A percentile compares a stretch with the other conserved stretches of the same genome.
Evolutionary conservation across 1,140 invertebrate genomes (phyloP).

Genomic region (Drosophila ogumai): DNA sequence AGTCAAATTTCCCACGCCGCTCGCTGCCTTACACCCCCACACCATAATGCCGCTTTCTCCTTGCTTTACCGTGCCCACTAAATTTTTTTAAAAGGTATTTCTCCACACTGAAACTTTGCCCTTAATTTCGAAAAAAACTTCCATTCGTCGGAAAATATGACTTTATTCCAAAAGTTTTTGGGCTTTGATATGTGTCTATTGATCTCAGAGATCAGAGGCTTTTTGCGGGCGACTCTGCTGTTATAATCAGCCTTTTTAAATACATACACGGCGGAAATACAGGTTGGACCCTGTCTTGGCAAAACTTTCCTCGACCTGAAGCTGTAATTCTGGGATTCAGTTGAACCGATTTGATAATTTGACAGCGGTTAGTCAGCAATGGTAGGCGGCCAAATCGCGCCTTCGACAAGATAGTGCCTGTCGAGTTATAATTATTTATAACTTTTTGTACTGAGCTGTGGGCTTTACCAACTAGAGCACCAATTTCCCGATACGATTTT

Average conservation of each 20-base stretch:
- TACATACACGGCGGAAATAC: neutral
- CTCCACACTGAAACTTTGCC: constrained; percentile 34
- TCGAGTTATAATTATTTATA: constrained; percentile 20
- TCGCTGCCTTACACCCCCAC: constrained; percentile 71
- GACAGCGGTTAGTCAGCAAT: constrained; percentile 11
- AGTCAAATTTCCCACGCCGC: constrained; percentile 59
- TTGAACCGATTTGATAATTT: constrained; percentile 16
- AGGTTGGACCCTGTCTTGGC: too few relatives aligned
- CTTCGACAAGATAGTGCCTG: constrained; percentile 27
- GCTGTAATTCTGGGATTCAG: neutral
- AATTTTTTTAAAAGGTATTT: constrained; percentile 48
- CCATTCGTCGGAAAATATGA: constrained; percentile 64
- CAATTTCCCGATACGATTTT: neutral
- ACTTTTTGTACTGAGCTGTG: constrained; percentile 6
- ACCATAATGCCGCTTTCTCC: constrained; percentile 73
- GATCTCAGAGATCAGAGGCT: neutral
- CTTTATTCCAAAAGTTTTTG: neutral
- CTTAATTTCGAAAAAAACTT: constrained; percentile 51
- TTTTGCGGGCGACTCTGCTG: neutral
- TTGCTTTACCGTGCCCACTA: constrained; percentile 80
- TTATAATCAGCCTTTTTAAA: neutral
- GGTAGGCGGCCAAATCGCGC: constrained; percentile 1
- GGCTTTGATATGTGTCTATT: neutral
- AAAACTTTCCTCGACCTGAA: constrained; percentile 38
- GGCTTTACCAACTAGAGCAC: constrained; percentile 22